Conservation (phyloP, 1,140 invertebrate genomes). For the Drosophila pseudoobscura region DNA sequence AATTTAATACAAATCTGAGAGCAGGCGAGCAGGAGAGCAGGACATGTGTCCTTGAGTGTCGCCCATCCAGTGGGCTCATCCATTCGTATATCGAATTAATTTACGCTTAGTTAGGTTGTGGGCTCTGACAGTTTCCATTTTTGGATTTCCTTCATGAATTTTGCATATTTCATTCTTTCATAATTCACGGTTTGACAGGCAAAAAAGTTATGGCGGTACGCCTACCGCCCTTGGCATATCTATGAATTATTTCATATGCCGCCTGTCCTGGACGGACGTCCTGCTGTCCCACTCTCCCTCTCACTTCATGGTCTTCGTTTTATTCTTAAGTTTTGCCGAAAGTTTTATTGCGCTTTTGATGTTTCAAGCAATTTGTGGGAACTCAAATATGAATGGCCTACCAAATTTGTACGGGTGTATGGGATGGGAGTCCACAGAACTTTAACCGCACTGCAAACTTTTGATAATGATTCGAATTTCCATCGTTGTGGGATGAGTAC, state of each 20-base stretch:
- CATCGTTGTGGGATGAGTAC: neutral
- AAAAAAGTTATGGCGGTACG: slow-evolving; percentile 22
- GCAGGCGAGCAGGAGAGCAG: neutral
- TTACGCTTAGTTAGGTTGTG: slow-evolving; percentile 38
- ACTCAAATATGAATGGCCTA: slow-evolving; percentile 7
- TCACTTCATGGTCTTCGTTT: neutral
- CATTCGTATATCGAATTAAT: slow-evolving; percentile 40
- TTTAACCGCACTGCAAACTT: slow-evolving; percentile 35
- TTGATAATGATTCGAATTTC: neutral
- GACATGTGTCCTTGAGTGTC: slow-evolving; percentile 39
- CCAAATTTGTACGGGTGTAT: slow-evolving; percentile 9
- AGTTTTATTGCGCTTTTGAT: slow-evolving; percentile 49
- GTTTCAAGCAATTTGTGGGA: slow-evolving; percentile 23
- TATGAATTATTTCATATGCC: slow-evolving; percentile 38
- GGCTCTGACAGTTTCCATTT: slow-evolving; percentile 27
- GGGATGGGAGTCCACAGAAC: slow-evolving; percentile 1
- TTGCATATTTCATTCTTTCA: slow-evolving; percentile 49
- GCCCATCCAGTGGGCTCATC: slow-evolving; percentile 15
- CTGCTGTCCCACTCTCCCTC: neutral
- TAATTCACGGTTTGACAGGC: slow-evolving; percentile 45
- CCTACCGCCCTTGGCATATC: neutral
- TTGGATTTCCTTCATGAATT: slow-evolving; percentile 27
- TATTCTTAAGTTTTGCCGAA: slow-evolving; percentile 6
- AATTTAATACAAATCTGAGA: slow-evolving; percentile 47
- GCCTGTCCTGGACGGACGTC: neutral